Base-by-base conservation (phyloP, 2,797 vertebrate species). In the Poecilia wingei region DNA sequence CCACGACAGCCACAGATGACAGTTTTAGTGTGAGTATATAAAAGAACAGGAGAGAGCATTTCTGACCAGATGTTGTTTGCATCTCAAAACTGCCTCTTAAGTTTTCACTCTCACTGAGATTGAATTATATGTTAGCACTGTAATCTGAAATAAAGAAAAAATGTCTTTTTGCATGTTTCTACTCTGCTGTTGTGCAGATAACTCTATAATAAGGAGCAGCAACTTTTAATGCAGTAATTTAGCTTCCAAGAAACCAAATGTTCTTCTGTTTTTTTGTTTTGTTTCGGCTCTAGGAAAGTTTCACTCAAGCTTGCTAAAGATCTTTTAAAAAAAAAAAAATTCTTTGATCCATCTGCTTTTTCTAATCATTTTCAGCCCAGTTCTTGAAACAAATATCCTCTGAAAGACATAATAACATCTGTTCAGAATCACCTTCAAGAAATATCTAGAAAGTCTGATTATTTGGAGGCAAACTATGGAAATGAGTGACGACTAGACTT, bases 391-490 rank as follows among this genome's bases (percentile, higher is more conserved):
- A 64, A 33, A 64, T 64, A 8, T 36, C 6, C 9, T 61, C 31
- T 61, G 13, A 59, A 31, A 13, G 2, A 59, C 31, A 13, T 61
- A 28, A 14, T 33, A 61, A 1, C 33, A 33, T 33, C 6, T 64
- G 31, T 18, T 61, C 14, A 61, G 31, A 16, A 64, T 36, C 28
- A 33, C 13, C 18, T 61, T 13, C 18, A 33, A 61, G 13, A 5
- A 33, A 7, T 61, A 0, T 28, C 72, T n/a, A 68, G 13, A 9
- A 72, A 53, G 4, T 33, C 31, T 77, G 72, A 22, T 53, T 70
- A 41, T 68, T 69, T 49, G 59, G 18, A 82, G 72, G 80, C n/a
- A 45, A 71, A 28, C 25, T 43, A 16, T 6, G n/a, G 25, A 45
- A 70, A 46, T 64, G 33, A 72, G n/a, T 14, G n/a, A n/a, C 4